Evolutionary conservation across 1,140 invertebrate species (phyloP).

Genomic region (Pemphigus obesinymphae): DNA sequence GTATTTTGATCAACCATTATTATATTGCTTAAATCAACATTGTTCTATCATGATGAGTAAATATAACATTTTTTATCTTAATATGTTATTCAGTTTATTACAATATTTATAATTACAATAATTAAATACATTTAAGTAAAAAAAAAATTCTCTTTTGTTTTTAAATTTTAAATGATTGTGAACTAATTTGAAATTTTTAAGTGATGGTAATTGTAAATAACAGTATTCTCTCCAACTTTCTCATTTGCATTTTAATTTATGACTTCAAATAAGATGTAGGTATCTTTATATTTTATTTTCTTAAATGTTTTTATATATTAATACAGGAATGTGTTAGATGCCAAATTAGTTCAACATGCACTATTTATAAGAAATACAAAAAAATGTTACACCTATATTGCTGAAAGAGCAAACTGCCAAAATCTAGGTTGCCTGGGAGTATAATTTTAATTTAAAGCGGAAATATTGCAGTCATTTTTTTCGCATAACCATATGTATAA

Average conservation of each 20-base stretch:
- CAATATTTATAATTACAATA: neutral
- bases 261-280: neutral
- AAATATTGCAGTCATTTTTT: conserved; percentile 8
- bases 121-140: neutral
- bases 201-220: too few relatives aligned
- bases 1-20: conserved; percentile 28
- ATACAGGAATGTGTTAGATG: neutral
- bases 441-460: conserved; percentile 32
- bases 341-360: conserved; percentile 25
- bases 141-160: neutral
- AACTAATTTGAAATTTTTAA: too few relatives aligned
- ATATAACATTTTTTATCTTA: neutral
- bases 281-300: neutral
- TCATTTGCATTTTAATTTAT: neutral
- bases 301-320: neutral
- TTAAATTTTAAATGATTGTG: too few relatives aligned
- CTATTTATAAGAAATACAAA: conserved; percentile 24
- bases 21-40: conserved; percentile 4
- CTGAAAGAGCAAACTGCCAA: conserved; percentile 10
- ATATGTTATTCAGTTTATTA: neutral
- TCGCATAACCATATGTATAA: conserved; percentile 10
- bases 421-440: conserved; percentile 14
- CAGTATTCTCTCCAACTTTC: too few relatives aligned
- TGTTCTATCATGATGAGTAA: neutral
- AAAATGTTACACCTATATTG: conserved; percentile 5